These are phyloP conservation scores for Sarcophaga caerulescens DNA, from an alignment of 2,888 invertebrate genomes.

Conservation along the genomic window DNA sequence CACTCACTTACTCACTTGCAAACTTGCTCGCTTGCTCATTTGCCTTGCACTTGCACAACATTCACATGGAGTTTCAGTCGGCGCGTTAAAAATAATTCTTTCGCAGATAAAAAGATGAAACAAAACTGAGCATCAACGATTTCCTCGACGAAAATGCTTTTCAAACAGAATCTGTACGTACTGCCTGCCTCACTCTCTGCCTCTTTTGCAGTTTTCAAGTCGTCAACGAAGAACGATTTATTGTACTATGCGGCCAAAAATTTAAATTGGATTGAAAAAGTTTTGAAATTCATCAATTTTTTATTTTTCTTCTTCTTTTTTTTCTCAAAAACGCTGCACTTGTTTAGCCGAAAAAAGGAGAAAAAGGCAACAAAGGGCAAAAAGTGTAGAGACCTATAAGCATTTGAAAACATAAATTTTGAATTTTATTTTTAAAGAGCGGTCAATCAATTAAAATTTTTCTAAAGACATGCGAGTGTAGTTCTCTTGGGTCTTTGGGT, in stretches of 20 bases:
- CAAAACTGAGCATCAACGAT: not conserved
- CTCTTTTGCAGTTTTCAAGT: too few relatives aligned
- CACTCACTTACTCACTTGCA: not conserved
- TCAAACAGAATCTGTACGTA: not conserved
- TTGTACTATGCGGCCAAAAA: slow-evolving; percentile 35
- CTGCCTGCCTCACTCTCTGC: too few relatives aligned
- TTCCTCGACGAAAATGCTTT: not conserved
- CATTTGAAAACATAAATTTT: too few relatives aligned
- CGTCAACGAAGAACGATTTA: slow-evolving; percentile 5
- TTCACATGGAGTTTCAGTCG: not conserved
- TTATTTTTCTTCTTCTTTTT: not conserved
- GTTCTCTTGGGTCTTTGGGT: too few relatives aligned
- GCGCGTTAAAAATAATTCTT: slow-evolving; percentile 2
- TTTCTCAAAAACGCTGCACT: not conserved
- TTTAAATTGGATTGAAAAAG: slow-evolving; percentile 54
- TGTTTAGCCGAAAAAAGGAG: too few relatives aligned
- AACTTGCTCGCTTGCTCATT: not conserved
- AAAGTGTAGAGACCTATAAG: too few relatives aligned
- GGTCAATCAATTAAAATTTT: too few relatives aligned
- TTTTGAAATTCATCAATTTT: not conserved
- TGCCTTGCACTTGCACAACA: not conserved
- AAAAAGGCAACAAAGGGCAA: too few relatives aligned
- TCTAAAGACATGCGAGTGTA: too few relatives aligned
- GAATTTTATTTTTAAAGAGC: too few relatives aligned
- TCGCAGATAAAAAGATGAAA: not conserved